Evolutionary conservation across 2,888 invertebrate species (phyloP).

Genomic region (Eupithecia centaureata): DNA sequence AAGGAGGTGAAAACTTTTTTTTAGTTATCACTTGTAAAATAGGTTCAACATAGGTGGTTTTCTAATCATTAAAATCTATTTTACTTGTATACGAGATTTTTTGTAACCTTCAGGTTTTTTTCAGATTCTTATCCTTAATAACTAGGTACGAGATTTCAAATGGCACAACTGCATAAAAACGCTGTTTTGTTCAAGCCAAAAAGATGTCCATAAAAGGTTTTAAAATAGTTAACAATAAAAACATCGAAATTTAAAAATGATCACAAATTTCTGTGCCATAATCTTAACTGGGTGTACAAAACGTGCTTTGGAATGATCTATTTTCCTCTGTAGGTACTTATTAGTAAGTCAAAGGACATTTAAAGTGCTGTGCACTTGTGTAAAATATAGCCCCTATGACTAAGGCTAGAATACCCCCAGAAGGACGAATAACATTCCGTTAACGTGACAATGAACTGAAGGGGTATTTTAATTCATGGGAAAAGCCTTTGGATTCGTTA

Average conservation of each 20-base stretch:
- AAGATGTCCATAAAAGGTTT: not conserved
- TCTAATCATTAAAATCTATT: not conserved
- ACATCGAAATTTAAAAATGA: not conserved
- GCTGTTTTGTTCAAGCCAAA: not conserved
- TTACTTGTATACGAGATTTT: not conserved
- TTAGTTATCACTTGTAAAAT: not conserved
- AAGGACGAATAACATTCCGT: not conserved
- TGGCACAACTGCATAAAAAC: not conserved
- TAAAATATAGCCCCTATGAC: not conserved
- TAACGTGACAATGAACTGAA: not conserved
- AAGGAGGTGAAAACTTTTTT: not conserved
- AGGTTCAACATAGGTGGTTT: not conserved
- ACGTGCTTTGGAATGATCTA: constrained; percentile 4
- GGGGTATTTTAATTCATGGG: not conserved
- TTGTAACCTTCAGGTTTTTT: not conserved
- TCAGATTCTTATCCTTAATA: not conserved
- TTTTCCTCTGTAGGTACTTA: not conserved
- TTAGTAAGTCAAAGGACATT: not conserved
- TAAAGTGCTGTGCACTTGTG: not conserved
- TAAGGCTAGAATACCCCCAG: not conserved
- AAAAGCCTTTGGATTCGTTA: too few relatives aligned
- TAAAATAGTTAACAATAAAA: not conserved
- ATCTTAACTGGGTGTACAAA: not conserved
- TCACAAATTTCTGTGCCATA: not conserved
- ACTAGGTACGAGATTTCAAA: constrained; percentile 1